Percentiles rank a stretch among this genome's conserved stretches.
Conservation (phyloP, 2,113 vertebrate species). For the Mustelus asterias region DNA sequence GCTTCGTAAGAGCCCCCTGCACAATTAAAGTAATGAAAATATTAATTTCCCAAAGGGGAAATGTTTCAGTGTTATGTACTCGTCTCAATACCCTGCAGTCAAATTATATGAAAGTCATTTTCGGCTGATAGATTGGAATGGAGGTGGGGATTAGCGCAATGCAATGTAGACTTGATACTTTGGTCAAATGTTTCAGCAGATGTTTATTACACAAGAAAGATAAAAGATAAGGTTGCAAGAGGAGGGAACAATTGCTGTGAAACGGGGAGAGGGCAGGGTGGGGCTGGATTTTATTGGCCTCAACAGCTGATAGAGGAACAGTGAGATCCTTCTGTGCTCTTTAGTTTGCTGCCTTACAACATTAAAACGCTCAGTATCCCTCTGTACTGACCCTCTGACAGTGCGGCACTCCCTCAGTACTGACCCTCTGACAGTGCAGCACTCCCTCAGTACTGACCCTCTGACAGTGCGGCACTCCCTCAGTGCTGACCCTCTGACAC, state of each 20-base stretch:
- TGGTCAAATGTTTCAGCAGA: background rate
- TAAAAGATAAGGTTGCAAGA: background rate
- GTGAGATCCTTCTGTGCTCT: background rate
- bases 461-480: background rate
- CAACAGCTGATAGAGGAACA: background rate
- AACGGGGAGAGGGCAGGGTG: background rate
- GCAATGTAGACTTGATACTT: background rate
- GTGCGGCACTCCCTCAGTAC: background rate
- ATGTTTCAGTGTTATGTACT: background rate
- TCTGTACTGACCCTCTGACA: background rate
- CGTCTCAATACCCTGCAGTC: background rate
- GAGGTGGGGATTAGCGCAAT: background rate
- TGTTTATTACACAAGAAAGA: background rate
- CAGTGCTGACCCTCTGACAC: background rate
- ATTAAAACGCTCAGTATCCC: background rate
- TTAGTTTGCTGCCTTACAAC: background rate
- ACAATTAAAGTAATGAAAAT: background rate
- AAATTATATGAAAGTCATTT: background rate
- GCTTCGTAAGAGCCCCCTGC: background rate
- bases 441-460: background rate
- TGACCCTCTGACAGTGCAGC: background rate
- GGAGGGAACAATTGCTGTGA: background rate
- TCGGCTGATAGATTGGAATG: background rate
- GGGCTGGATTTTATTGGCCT: background rate
- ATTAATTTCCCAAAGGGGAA: background rate